Evolutionary conservation across 2,113 vertebrate genomes (phyloP).

Genomic region (Zapornia atra): DNA sequence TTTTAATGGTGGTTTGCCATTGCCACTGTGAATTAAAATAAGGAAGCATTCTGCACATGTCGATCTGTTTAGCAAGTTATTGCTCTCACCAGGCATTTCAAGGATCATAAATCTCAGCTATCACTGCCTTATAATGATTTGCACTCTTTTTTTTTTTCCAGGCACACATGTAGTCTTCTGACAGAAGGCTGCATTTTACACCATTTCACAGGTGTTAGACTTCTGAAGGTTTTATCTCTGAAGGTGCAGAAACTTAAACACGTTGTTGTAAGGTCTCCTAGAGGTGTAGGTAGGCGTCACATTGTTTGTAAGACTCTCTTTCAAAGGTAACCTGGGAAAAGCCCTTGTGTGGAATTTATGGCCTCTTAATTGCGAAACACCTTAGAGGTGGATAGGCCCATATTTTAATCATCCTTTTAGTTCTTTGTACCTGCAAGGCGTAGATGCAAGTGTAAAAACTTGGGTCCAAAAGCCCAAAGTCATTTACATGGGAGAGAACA

Average conservation of each 20-base stretch:
- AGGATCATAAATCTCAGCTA: background rate
- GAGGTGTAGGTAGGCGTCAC: background rate
- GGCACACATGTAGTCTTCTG: background rate
- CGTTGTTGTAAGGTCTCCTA: background rate
- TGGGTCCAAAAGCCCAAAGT: background rate
- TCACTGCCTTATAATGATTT: background rate
- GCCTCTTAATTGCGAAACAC: background rate
- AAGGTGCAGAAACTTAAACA: background rate
- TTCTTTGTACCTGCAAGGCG: background rate
- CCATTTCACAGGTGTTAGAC: background rate
- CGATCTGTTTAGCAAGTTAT: background rate
- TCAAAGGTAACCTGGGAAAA: background rate
- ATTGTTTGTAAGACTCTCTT: background rate
- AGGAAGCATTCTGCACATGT: background rate
- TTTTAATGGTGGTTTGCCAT: background rate
- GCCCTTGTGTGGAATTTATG: background rate
- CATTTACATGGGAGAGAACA: background rate
- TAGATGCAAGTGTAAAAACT: constrained; percentile 1
- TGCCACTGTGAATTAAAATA: background rate
- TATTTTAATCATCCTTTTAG: background rate
- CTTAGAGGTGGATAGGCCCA: no score
- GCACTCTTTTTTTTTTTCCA: background rate
- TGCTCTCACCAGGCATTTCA: background rate
- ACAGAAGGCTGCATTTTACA: background rate
- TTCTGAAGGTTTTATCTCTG: background rate